These are phyloP conservation scores for Patella caerulea DNA, from an alignment of 2,888 invertebrate species.

Conservation along the genomic window DNA sequence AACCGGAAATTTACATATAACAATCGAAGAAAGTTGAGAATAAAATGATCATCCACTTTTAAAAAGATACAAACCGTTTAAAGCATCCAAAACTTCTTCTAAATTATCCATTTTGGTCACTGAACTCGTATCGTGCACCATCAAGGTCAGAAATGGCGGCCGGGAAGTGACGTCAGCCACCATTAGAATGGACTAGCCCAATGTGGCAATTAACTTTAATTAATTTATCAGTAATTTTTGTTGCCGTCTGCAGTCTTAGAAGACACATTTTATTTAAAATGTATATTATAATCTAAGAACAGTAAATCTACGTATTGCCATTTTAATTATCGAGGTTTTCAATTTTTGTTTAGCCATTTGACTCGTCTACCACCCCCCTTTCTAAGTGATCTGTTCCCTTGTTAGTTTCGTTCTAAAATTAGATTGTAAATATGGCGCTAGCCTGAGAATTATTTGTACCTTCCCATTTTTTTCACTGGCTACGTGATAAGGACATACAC, in stretches of 20 bases:
- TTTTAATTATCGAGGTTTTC: not conserved
- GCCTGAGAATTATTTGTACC: not conserved
- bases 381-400: too few relatives aligned
- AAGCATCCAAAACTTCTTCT: conserved; percentile 62
- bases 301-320: not conserved
- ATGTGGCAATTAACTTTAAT: not conserved
- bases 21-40: not conserved
- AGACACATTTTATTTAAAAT: not conserved
- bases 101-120: conserved; percentile 62
- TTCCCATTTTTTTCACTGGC: not conserved
- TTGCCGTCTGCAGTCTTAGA: not conserved
- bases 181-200: not conserved
- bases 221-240: not conserved
- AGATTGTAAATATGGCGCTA: conserved; percentile 10
- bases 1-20: conserved; percentile 10
- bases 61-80: conserved; percentile 50
- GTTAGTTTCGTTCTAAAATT: not conserved
- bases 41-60: not conserved
- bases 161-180: conserved; percentile 45
- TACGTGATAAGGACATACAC: too few relatives aligned
- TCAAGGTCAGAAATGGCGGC: conserved; percentile 53
- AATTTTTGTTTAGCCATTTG: too few relatives aligned
- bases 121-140: conserved; percentile 30
- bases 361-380: too few relatives aligned
- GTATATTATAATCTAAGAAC: not conserved